These are phyloP conservation scores for Podabrus alpinus DNA, from an alignment of 2,888 invertebrate genomes.

Conservation along the genomic window DNA sequence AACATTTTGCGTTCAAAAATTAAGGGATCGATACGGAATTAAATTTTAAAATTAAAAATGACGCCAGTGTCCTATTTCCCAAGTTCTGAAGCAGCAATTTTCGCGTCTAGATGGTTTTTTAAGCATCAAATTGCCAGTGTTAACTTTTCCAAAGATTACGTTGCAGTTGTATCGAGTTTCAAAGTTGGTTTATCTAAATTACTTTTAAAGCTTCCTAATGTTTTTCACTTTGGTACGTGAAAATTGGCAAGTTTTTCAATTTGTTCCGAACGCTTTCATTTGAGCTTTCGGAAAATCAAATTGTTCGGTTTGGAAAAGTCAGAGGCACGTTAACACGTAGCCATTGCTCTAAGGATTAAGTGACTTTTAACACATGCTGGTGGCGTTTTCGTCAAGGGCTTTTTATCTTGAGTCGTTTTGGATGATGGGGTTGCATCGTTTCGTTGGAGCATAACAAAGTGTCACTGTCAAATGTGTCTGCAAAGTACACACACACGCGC, in stretches of 20 bases:
- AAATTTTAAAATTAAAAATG: background rate
- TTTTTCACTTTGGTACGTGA: background rate
- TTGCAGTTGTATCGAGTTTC: background rate
- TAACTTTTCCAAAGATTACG: background rate
- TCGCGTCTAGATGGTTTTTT: background rate
- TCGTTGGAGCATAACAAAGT: conserved; percentile 21
- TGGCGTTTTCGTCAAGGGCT: conserved; percentile 8
- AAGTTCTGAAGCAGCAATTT: background rate
- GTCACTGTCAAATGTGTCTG: conserved; percentile 27
- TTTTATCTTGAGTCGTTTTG: conserved; percentile 16
- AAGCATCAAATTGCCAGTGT: background rate
- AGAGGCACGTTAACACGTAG: background rate
- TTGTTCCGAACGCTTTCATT: background rate
- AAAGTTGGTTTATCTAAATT: conserved; percentile 3
- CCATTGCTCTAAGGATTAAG: conserved; percentile 8
- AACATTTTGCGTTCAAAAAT: too few species aligned
- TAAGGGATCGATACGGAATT: background rate
- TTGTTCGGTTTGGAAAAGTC: background rate
- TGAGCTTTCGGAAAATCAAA: background rate
- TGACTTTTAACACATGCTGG: conserved; percentile 20
- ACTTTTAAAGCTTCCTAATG: conserved; percentile 1
- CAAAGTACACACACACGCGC: conserved; percentile 14
- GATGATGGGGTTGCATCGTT: conserved; percentile 16
- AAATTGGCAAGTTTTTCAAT: background rate
- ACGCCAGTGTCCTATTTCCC: too few species aligned